phyloP scores from a whole-genome alignment of 2,113 vertebrate species.

The Platichthys flesus region DNA sequence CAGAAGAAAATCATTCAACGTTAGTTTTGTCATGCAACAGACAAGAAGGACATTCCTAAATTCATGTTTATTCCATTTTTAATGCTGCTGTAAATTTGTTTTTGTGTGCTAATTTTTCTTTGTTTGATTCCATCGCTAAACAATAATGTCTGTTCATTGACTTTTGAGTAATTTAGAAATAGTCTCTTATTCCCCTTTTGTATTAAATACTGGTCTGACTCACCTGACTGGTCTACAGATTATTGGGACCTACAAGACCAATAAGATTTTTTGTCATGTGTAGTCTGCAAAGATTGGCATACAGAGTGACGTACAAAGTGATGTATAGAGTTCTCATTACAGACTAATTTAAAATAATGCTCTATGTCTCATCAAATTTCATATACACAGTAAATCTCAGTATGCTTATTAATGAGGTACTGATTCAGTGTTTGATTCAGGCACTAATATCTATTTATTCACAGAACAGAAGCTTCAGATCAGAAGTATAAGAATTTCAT shows the following conservation, averaged over 20 bases:
- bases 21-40: too few relatives aligned
- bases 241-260: too few relatives aligned
- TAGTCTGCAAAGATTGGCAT: too few relatives aligned
- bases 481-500: too few relatives aligned
- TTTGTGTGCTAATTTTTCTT: neutral
- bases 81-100: slow-evolving; percentile 8
- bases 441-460: slow-evolving; percentile 1
- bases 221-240: too few relatives aligned
- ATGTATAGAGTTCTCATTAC: neutral
- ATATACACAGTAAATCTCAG: neutral
- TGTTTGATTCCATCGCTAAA: neutral
- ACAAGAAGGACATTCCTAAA: neutral
- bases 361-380: neutral
- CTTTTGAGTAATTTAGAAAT: neutral
- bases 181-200: neutral
- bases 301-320: too few relatives aligned
- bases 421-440: slow-evolving; percentile 4
- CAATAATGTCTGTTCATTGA: neutral
- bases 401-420: neutral
- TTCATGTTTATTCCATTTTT: neutral
- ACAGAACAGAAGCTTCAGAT: neutral
- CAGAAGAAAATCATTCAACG: too few relatives aligned
- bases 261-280: too few relatives aligned
- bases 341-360: neutral
- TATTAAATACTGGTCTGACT: too few relatives aligned